These are phyloP conservation scores for Alectoris magna DNA, from an alignment of 2,797 vertebrate species.

Conservation along the genomic window DNA sequence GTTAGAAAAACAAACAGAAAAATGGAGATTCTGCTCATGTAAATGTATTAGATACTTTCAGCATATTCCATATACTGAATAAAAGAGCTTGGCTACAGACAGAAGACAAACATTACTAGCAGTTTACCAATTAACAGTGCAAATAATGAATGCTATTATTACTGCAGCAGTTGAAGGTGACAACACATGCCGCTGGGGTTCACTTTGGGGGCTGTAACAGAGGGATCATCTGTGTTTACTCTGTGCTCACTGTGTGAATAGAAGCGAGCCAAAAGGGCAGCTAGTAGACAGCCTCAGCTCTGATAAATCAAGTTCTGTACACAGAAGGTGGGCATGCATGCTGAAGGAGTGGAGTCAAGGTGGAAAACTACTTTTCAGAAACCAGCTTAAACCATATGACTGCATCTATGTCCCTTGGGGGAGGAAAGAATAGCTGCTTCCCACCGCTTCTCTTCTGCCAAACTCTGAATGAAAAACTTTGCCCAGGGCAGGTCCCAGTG, in stretches of 20 bases:
- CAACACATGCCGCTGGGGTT: accelerated
- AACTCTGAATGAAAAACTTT: neutral
- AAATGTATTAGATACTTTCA: neutral
- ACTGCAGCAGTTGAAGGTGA: neutral
- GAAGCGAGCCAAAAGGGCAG: neutral
- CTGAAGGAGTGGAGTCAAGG: neutral
- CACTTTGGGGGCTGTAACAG: accelerated
- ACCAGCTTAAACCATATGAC: neutral
- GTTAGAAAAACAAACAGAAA: neutral
- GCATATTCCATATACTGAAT: neutral
- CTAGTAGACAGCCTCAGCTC: neutral
- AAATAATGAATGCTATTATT: neutral
- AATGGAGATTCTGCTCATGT: neutral
- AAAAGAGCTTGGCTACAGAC: neutral
- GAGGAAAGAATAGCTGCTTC: neutral
- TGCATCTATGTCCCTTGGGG: neutral
- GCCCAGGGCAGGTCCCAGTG: neutral
- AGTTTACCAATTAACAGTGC: neutral
- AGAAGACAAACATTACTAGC: neutral
- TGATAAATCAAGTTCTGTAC: neutral
- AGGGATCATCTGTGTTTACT: neutral
- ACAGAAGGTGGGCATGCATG: neutral
- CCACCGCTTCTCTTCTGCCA: neutral
- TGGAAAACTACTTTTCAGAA: neutral
- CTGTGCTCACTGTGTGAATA: neutral